Evolutionary conservation across 2,888 invertebrate species (phyloP).

Genomic region (Ceraclea dissimilis): DNA sequence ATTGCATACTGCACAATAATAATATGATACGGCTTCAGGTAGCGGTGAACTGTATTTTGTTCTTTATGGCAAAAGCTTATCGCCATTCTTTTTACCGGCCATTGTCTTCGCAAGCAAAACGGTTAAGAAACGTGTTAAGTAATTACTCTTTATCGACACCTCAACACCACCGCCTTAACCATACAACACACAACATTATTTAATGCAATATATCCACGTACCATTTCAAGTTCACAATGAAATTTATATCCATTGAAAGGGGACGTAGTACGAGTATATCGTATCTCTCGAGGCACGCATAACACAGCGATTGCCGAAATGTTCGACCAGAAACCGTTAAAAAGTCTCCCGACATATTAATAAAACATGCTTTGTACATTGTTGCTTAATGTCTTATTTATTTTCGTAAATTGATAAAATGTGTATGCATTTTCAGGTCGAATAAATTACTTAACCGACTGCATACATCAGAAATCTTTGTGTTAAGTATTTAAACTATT

Average conservation of each 20-base stretch:
- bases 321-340: not conserved
- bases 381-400: not conserved
- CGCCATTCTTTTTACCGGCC: constrained; percentile 10
- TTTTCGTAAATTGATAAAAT: not conserved
- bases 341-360: not conserved
- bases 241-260: not conserved
- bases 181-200: not conserved
- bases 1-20: no score
- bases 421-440: not conserved
- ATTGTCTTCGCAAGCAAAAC: constrained; percentile 12
- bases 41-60: constrained; percentile 8
- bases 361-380: not conserved
- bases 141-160: constrained; percentile 11
- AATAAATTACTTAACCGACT: not conserved
- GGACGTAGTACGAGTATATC: not conserved
- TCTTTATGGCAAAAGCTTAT: constrained; percentile 6
- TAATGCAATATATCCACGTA: no score
- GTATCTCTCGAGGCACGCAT: not conserved
- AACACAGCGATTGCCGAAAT: not conserved
- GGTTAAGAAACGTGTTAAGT: constrained; percentile 9
- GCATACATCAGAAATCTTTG: no score
- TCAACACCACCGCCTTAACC: not conserved
- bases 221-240: not conserved
- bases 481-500: no score
- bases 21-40: constrained; percentile 2